Evolutionary conservation across 2,888 invertebrate species (phyloP).

Genomic region (Nemurella pictetii): DNA sequence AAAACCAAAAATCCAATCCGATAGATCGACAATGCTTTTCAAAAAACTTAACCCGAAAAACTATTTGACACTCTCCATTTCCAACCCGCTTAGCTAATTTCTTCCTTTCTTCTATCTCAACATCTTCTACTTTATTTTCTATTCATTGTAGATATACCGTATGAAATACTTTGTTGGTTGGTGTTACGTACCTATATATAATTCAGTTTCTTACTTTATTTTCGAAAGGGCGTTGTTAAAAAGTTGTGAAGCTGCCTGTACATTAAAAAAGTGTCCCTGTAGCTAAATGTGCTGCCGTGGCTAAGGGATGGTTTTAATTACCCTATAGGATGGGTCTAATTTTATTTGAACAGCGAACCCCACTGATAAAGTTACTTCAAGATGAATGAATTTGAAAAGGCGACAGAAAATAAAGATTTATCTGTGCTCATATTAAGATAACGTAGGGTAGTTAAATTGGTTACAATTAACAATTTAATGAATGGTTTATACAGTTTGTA

Average conservation of each 20-base stretch:
- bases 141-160: no score
- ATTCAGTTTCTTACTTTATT: no score
- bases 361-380: conserved; percentile 26
- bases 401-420: conserved; percentile 33
- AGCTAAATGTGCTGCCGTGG: neutral
- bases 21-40: no score
- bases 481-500: conserved; percentile 30
- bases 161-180: no score
- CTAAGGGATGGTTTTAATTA: conserved; percentile 24
- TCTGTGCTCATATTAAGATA: conserved; percentile 28
- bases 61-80: no score
- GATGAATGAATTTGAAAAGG: conserved; percentile 30
- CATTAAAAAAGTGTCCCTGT: neutral
- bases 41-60: no score
- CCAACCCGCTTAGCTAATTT: no score
- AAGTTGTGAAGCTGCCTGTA: neutral
- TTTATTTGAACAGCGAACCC: conserved; percentile 27
- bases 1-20: no score
- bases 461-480: conserved; percentile 30
- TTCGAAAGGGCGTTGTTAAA: no score
- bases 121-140: no score
- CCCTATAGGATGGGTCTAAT: conserved; percentile 30
- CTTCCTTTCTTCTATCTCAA: no score
- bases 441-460: conserved; percentile 31
- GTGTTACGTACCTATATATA: no score